phyloP scores from a whole-genome alignment of 2,797 vertebrate genomes.

The Petrocephalus schoutedeni region DNA sequence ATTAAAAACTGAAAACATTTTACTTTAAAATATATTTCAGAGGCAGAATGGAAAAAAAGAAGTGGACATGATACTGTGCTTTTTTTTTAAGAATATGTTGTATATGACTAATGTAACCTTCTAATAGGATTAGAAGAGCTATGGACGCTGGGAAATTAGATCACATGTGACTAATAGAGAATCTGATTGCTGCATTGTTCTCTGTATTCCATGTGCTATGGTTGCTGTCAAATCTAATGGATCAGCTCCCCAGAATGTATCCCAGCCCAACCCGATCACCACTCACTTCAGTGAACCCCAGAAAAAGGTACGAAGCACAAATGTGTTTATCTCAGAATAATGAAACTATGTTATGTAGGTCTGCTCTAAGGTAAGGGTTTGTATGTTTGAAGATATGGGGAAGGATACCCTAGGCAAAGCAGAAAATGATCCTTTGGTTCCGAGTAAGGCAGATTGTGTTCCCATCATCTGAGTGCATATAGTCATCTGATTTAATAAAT shows the following conservation, averaged over 20 bases:
- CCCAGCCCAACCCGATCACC: slow-evolving; percentile 9
- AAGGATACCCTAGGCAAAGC: not conserved
- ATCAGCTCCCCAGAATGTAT: slow-evolving; percentile 41
- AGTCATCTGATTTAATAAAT: not conserved
- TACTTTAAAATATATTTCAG: not conserved
- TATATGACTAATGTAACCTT: not conserved
- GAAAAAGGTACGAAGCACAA: not conserved
- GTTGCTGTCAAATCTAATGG: slow-evolving; percentile 73
- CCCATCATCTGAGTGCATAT: not conserved
- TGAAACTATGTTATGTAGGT: not conserved
- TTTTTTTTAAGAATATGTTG: not conserved
- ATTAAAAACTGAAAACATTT: not conserved
- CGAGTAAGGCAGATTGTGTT: not conserved
- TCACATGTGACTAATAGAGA: not conserved
- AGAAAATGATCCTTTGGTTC: not conserved
- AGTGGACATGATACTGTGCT: not conserved
- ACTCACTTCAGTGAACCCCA: not conserved
- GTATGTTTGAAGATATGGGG: not conserved
- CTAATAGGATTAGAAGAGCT: not conserved
- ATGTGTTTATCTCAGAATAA: not conserved
- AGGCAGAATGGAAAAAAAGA: not conserved
- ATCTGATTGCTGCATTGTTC: not conserved
- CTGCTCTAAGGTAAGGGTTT: not conserved
- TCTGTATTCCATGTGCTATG: slow-evolving; percentile 46
- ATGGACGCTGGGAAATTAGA: not conserved